A percentile compares a stretch with the other conserved stretches of the same genome.
These are phyloP conservation scores for Euwallacea fornicatus DNA, from an alignment of 1,140 invertebrate genomes.

Conservation along the genomic window DNA sequence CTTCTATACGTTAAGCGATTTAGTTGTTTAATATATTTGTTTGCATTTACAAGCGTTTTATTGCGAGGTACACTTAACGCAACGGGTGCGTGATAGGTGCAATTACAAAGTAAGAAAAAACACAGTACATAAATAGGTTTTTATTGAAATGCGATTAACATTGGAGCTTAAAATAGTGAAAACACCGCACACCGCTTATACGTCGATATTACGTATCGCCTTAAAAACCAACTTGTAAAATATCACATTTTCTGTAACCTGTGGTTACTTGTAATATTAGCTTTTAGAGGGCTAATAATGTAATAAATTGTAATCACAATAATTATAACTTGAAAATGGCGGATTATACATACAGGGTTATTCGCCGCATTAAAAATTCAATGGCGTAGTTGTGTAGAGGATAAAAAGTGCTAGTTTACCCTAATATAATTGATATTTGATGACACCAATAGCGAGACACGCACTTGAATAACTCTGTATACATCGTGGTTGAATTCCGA, in stretches of 20 bases:
- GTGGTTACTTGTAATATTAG: background rate
- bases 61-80: background rate
- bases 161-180: slow-evolving; percentile 23
- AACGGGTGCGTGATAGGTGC: no score
- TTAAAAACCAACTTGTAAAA: slow-evolving; percentile 20
- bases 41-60: slow-evolving; percentile 31
- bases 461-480: no score
- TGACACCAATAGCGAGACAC: no score
- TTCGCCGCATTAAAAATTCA: no score
- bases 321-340: background rate
- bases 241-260: slow-evolving; percentile 17
- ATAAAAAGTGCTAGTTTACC: no score
- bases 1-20: slow-evolving; percentile 31
- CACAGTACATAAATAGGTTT: slow-evolving; percentile 24
- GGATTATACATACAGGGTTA: no score
- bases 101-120: slow-evolving; percentile 1
- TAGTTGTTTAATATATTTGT: slow-evolving; percentile 41
- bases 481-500: no score
- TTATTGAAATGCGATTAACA: slow-evolving; percentile 30
- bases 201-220: background rate
- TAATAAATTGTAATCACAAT: slow-evolving; percentile 3
- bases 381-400: no score
- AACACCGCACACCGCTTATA: slow-evolving; percentile 24
- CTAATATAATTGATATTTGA: no score
- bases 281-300: background rate